Base-by-base conservation (phyloP, 2,888 invertebrate genomes). In the Amblyteles armatorius region DNA sequence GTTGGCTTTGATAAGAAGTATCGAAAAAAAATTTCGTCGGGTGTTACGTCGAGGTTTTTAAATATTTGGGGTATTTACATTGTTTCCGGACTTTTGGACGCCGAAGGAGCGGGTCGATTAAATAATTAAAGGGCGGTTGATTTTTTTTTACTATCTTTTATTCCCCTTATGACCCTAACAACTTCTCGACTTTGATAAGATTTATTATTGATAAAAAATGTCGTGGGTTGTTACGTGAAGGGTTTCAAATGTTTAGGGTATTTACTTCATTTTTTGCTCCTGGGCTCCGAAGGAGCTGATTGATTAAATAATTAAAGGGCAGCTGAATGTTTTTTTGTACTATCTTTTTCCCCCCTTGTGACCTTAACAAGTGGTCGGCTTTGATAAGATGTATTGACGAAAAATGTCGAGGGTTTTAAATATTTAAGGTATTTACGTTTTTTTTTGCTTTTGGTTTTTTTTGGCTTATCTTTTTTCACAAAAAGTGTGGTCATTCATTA, bases 161-260 rank as follows among this genome's bases (percentile, higher is more conserved):
- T 2, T 19, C 11, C 19, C 55, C 55, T 55, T 73, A 40, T 36
- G 57, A 57, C 57, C 40, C 3, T n/a, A 22, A 57, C 26, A 16
- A 73, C 55, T 44, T n/a, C 40, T 55, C 40, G 16, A 40, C 72
- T 40, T 36, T 26, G 72, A 60, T 73, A 73, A 57, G 40, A 36
- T 33, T n/a, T n/a, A 22, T 40, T 36, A 40, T 11, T 6, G 40
- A 36, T 13, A n/a, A 36, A 44, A 13, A 44, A 60, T 36, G 26
- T 60, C 19, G 11, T 44, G 1, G 29, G 5, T 3, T 16, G 40
- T 73, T 16, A 40, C 55, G 16, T 29, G 16, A 9, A 6, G 63
- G 29, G 13, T 16, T 26, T 26, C 1, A 16, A 63, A 16, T 33
- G 13, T 33, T 52, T 19, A 19, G 5, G 5, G 6, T n/a, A 52